A percentile compares a stretch with the other conserved stretches of the same genome.
Evolutionary conservation across 2,113 vertebrate genomes (phyloP).

Genomic region (Ovibos moschatus): DNA sequence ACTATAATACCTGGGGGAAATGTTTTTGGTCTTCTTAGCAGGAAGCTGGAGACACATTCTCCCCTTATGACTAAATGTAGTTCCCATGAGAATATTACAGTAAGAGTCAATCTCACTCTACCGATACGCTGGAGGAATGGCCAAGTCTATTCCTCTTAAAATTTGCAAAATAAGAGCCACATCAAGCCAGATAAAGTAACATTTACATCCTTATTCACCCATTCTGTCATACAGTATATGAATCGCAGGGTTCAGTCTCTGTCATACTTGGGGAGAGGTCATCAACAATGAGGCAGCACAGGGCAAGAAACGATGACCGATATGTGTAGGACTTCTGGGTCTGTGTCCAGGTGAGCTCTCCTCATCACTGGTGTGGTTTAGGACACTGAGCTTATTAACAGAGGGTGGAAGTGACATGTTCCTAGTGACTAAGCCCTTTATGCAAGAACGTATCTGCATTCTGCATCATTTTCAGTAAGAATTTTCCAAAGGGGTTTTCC

Average conservation of each 20-base stretch:
- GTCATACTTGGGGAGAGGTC: not conserved
- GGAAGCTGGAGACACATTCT: not conserved
- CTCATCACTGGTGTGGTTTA: not conserved
- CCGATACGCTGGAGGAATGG: not conserved
- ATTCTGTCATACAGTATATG: no score
- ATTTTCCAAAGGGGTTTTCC: not conserved
- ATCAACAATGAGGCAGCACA: not conserved
- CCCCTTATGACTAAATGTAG: not conserved
- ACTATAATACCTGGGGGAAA: not conserved
- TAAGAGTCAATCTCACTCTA: not conserved
- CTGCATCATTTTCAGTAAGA: not conserved
- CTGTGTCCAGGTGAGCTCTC: not conserved
- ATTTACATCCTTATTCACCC: not conserved
- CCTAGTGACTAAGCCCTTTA: not conserved
- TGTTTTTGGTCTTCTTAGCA: not conserved
- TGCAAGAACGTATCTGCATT: not conserved
- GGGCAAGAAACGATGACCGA: rapidly evolving
- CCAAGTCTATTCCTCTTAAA: not conserved
- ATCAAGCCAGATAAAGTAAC: not conserved
- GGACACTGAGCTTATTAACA: not conserved
- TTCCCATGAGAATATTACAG: not conserved
- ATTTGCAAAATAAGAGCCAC: not conserved
- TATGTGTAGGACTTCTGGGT: not conserved
- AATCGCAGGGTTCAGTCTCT: not conserved
- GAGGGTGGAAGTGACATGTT: not conserved